Percentiles rank a stretch among this genome's conserved stretches.
phyloP scores from a whole-genome alignment of 2,113 vertebrate species.

The Marmota monax region DNA sequence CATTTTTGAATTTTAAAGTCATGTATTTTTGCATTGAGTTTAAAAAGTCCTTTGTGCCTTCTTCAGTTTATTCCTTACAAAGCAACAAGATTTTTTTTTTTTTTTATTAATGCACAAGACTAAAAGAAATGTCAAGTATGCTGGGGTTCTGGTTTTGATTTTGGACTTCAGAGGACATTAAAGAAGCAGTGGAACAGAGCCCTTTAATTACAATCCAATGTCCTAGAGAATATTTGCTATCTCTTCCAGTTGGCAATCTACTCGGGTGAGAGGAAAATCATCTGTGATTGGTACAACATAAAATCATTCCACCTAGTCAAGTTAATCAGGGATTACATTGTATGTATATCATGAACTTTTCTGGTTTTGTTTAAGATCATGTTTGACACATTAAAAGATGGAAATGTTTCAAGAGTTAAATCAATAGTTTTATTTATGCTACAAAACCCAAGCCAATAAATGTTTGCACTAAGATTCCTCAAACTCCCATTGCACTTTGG shows the following conservation, averaged over 20 bases:
- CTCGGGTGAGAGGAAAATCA: background rate
- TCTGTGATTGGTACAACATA: background rate
- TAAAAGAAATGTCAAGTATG: constrained; percentile 70
- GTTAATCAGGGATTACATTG: background rate
- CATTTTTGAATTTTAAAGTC: constrained; percentile 53
- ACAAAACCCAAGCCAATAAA: constrained; percentile 41
- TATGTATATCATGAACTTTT: background rate
- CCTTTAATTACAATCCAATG: constrained; percentile 45
- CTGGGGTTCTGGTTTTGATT: constrained; percentile 60
- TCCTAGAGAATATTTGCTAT: constrained; percentile 30
- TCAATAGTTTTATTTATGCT: constrained; percentile 3
- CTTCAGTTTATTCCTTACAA: constrained; percentile 64
- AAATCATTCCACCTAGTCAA: background rate
- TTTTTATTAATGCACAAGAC: constrained; percentile 66
- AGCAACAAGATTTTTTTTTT: constrained; percentile 68
- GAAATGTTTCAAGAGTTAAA: constrained; percentile 52
- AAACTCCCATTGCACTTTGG: background rate
- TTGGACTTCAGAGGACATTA: constrained; percentile 71
- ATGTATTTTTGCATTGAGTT: constrained; percentile 29
- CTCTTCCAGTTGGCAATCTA: background rate
- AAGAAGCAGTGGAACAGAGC: constrained; percentile 47
- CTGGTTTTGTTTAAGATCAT: constrained; percentile 48
- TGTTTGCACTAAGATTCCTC: background rate
- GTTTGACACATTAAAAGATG: constrained; percentile 52
- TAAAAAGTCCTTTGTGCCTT: constrained; percentile 66